Percentiles rank a stretch among this genome's conserved stretches.
Evolutionary conservation across 2,797 vertebrate species (phyloP).

Genomic region (Nannoperca obscura): DNA sequence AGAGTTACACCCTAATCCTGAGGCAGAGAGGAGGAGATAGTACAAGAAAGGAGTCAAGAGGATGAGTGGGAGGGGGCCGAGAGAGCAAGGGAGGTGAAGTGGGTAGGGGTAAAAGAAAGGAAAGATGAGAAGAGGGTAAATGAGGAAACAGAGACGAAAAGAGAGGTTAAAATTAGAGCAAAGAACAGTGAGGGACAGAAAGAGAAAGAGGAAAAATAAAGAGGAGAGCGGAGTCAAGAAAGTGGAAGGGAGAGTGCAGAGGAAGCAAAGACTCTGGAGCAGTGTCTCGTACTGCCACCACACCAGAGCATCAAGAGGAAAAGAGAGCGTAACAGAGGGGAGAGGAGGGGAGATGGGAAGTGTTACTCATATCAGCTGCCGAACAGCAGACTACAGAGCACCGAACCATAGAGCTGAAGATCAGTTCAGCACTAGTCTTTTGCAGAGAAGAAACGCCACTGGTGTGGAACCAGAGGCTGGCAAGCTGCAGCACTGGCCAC

Average conservation of each 20-base stretch:
- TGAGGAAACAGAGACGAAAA: conserved; percentile 28
- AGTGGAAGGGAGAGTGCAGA: not conserved
- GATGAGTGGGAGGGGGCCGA: conserved; percentile 30
- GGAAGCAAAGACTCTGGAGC: not conserved
- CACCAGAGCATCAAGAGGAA: conserved; percentile 36
- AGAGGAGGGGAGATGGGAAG: conserved; percentile 24
- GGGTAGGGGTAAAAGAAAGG: conserved; percentile 22
- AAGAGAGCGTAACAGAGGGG: conserved; percentile 22
- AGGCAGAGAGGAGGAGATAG: conserved; percentile 30
- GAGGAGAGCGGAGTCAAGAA: not conserved
- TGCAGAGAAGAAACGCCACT: conserved; percentile 35
- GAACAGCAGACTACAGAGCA: conserved; percentile 59
- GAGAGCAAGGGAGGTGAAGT: conserved; percentile 12
- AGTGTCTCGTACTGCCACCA: conserved; percentile 32
- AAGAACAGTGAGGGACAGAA: not conserved
- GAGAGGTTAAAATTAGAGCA: conserved; percentile 28
- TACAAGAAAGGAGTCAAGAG: conserved; percentile 34
- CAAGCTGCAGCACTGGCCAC: conserved; percentile 15
- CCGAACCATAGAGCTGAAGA: conserved; percentile 53
- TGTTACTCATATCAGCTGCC: conserved; percentile 61
- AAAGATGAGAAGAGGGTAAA: conserved; percentile 31
- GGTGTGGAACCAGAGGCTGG: conserved; percentile 50
- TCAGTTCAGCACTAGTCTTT: conserved; percentile 52
- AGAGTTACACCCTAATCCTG: conserved; percentile 58
- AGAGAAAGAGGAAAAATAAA: not conserved